phyloP scores from a whole-genome alignment of 1,140 invertebrate genomes.

The Macrotrachela quadricornifera region DNA sequence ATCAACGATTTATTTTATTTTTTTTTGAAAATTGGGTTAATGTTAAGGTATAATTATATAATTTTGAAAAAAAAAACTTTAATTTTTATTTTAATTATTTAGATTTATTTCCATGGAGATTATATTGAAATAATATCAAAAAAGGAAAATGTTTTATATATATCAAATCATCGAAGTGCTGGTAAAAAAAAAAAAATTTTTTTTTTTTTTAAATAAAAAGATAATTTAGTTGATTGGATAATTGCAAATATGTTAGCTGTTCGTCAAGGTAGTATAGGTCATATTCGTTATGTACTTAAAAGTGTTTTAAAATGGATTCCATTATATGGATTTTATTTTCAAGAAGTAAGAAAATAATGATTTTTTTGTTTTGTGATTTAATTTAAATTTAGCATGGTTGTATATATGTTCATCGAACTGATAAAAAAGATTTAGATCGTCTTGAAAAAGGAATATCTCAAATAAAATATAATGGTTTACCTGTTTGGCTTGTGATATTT shows the following conservation, averaged over 20 bases:
- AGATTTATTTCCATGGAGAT: conserved; percentile 35
- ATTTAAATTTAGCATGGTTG: conserved; percentile 32
- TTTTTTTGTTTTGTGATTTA: background rate
- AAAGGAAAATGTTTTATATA: conserved; percentile 33
- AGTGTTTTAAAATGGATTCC: conserved; percentile 35
- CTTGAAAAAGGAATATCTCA: conserved; percentile 27
- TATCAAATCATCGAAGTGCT: conserved; percentile 37
- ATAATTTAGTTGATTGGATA: conserved; percentile 36
- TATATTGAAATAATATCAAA: conserved; percentile 21
- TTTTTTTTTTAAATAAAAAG: background rate
- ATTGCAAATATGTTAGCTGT: conserved; percentile 34
- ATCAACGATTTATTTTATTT: conserved; percentile 32
- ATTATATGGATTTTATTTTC: conserved; percentile 37
- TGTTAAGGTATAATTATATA: conserved; percentile 22
- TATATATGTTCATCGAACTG: conserved; percentile 35
- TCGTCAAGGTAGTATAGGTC: conserved; percentile 27
- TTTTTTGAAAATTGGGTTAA: conserved; percentile 33
- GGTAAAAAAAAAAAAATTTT: conserved; percentile 16
- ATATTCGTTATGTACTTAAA: conserved; percentile 37
- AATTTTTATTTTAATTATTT: conserved; percentile 1
- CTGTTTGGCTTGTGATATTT: conserved; percentile 38
- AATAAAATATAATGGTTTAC: conserved; percentile 24
- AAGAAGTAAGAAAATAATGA: conserved; percentile 19
- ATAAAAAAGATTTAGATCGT: conserved; percentile 31
- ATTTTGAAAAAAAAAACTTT: background rate